These are phyloP conservation scores for Pollachius pollachius DNA, from an alignment of 2,113 vertebrate genomes.

Conservation along the genomic window DNA sequence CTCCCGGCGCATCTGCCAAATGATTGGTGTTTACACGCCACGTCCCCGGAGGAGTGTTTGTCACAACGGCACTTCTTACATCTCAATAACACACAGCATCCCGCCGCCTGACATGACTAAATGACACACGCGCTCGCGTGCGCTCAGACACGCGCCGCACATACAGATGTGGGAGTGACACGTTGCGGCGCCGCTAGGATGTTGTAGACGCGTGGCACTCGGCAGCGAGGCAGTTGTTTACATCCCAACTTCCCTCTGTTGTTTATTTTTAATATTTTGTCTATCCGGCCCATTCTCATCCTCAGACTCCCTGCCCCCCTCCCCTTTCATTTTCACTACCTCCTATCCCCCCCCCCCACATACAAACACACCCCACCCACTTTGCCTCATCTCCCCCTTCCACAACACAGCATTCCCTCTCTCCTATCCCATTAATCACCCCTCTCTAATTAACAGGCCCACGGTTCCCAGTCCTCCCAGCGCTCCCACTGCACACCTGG, in stretches of 20 bases:
- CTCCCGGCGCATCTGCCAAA: slow-evolving; percentile 79
- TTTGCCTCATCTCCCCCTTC: slow-evolving; percentile 38
- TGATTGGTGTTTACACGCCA: slow-evolving; percentile 80
- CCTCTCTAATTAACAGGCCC: slow-evolving; percentile 97
- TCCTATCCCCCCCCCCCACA: slow-evolving; percentile 18
- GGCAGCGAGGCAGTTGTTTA: too few relatives aligned
- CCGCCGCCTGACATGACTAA: slow-evolving; percentile 28
- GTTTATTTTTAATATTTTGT: neutral
- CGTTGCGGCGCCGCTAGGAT: too few relatives aligned
- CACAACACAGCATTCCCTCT: slow-evolving; percentile 53
- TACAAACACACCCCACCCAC: slow-evolving; percentile 20
- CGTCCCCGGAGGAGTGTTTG: slow-evolving; percentile 75
- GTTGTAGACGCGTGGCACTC: too few relatives aligned
- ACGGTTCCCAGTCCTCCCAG: slow-evolving; percentile 80
- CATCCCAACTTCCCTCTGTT: neutral
- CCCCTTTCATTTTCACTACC: neutral
- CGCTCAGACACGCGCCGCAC: slow-evolving; percentile 15
- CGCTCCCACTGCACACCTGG: slow-evolving; percentile 72
- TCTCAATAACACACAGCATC: slow-evolving; percentile 71
- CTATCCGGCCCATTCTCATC: slow-evolving; percentile 27
- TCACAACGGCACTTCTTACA: slow-evolving; percentile 74
- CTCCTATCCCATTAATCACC: slow-evolving; percentile 90
- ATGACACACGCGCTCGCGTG: slow-evolving; percentile 16
- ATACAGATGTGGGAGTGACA: neutral
- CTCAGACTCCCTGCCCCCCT: slow-evolving; percentile 13